These are phyloP conservation scores for Jacana jacana DNA, from an alignment of 2,113 vertebrate genomes.

Conservation along the genomic window DNA sequence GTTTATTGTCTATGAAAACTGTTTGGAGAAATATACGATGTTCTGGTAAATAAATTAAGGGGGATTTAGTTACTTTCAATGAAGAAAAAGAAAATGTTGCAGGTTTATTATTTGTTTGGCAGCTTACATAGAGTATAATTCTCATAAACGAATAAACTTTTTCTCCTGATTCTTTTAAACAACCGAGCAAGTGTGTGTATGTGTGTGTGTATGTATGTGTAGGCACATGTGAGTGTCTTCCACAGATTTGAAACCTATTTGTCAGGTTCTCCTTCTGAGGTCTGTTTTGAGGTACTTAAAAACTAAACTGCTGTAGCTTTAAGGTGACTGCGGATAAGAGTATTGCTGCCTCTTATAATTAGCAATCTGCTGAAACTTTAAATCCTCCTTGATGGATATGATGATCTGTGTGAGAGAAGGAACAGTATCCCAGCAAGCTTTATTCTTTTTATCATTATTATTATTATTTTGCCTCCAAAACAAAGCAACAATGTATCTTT, in stretches of 20 bases:
- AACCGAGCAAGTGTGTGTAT: neutral
- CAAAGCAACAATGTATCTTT: neutral
- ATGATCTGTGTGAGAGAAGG: neutral
- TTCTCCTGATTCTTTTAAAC: neutral
- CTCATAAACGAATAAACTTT: constrained; percentile 27
- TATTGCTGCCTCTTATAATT: constrained; percentile 31
- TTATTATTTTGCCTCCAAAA: neutral
- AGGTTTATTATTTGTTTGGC: neutral
- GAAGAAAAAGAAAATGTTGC: neutral
- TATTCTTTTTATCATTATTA: neutral
- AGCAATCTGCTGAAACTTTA: constrained; percentile 56
- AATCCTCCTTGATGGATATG: neutral
- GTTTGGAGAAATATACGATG: neutral
- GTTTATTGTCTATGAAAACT: neutral
- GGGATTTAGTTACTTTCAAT: neutral
- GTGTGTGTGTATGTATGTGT: neutral
- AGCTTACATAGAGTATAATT: neutral
- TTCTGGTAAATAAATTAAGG: constrained; percentile 2
- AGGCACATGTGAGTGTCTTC: neutral
- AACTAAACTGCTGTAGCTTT: constrained; percentile 12
- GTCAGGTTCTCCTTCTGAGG: neutral
- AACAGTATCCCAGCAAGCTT: neutral
- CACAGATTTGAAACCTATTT: neutral
- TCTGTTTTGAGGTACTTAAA: neutral
- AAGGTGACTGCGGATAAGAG: constrained; percentile 36